Evolutionary conservation across 1,140 invertebrate genomes (phyloP).

Genomic region (fruit fly (Drosophila melanogaster)): Release_6_plus_ISO1_MT NT_033777.3:13029501-13030000

Average conservation of each 20-base stretch:
- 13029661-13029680: background rate
- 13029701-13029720: background rate
- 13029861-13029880: background rate
- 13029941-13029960: slow-evolving; percentile 71
- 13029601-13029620: slow-evolving; percentile 21
- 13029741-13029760: slow-evolving; percentile 13
- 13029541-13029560: slow-evolving; percentile 7
- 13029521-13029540: slow-evolving; percentile 1
- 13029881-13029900: background rate
- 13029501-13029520: background rate
- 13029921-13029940: slow-evolving; percentile 72
- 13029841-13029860: background rate
- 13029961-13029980: slow-evolving; percentile 71
- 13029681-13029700: slow-evolving; percentile 1
- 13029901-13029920: slow-evolving; percentile 52
- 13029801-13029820: too few species aligned
- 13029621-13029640: slow-evolving; percentile 6
- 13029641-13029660: background rate
- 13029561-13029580: slow-evolving; percentile 41
- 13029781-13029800: too few species aligned
- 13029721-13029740: background rate
- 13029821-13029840: background rate
- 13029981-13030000: slow-evolving; percentile 52
- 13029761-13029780: too few species aligned
- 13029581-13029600: slow-evolving; percentile 26